Percentiles rank a stretch among this genome's conserved stretches.
Evolutionary conservation across 2,797 vertebrate genomes (phyloP).

Genomic region (Anguilla anguilla): DNA sequence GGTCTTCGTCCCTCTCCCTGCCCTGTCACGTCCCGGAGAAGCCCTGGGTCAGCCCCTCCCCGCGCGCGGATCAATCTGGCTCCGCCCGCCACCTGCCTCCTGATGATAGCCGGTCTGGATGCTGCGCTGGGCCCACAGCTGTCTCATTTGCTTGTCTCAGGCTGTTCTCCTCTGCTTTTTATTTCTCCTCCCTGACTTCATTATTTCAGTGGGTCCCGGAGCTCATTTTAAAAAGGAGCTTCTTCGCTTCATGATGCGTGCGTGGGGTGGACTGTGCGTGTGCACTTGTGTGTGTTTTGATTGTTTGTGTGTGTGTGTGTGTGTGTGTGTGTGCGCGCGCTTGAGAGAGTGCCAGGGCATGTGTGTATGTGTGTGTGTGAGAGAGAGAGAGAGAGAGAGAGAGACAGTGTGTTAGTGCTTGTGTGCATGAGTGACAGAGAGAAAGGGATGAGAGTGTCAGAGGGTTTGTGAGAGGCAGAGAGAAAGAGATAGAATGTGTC

Average conservation of each 20-base stretch:
- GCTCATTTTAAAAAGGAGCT: constrained; percentile 3
- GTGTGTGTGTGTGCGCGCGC: no score
- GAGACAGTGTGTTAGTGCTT: neutral
- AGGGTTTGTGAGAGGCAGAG: no score
- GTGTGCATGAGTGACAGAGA: neutral
- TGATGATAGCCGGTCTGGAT: neutral
- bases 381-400: neutral
- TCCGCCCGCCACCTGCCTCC: neutral
- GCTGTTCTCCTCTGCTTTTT: neutral
- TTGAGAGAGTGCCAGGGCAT: neutral
- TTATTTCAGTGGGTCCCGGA: neutral
- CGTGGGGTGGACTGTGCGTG: neutral
- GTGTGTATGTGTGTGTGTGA: neutral
- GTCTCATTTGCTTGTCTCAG: neutral
- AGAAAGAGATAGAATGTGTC: no score
- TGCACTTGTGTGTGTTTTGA: neutral
- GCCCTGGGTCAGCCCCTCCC: neutral
- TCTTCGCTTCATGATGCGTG: neutral
- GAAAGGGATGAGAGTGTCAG: no score
- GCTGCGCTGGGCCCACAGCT: neutral
- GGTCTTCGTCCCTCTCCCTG: neutral
- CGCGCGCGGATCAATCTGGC: neutral
- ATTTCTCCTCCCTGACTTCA: neutral
- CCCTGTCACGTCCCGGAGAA: neutral
- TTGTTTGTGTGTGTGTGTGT: no score